Evolutionary conservation across 1,140 invertebrate genomes (phyloP).

Genomic region (Mya arenaria): DNA sequence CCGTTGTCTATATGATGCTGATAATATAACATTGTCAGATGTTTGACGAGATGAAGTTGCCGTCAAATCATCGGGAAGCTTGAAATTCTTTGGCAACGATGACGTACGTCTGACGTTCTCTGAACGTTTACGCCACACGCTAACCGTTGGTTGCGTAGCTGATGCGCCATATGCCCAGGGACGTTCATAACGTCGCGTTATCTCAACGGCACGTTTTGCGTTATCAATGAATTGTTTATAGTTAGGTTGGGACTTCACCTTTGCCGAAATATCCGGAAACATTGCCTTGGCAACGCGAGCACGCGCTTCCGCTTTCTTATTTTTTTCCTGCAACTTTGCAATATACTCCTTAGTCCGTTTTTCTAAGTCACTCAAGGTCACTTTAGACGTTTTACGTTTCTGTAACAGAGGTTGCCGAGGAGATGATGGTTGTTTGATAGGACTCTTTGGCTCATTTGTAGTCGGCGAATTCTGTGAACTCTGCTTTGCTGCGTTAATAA

Average conservation of each 20-base stretch:
- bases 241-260: conserved; percentile 11
- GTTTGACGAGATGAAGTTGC: not conserved
- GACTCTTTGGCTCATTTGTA: not conserved
- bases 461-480: not conserved
- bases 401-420: conserved; percentile 28
- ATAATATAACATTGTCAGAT: not conserved
- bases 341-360: conserved; percentile 42
- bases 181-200: conserved; percentile 45
- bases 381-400: conserved; percentile 7
- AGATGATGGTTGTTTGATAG: not conserved
- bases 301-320: not conserved
- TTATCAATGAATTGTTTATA: conserved; percentile 49
- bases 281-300: not conserved
- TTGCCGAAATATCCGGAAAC: conserved; percentile 36
- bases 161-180: conserved; percentile 16
- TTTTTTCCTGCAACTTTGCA: conserved; percentile 21
- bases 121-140: not conserved
- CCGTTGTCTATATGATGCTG: not conserved
- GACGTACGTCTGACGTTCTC: conserved; percentile 17
- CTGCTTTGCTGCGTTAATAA: not conserved
- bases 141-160: not conserved
- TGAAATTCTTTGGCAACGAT: conserved; percentile 47
- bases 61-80: conserved; percentile 26
- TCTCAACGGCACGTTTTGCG: conserved; percentile 41
- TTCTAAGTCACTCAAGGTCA: conserved; percentile 28